Conservation (phyloP, 2,888 invertebrate species). For the Tachystola acroxantha region DNA sequence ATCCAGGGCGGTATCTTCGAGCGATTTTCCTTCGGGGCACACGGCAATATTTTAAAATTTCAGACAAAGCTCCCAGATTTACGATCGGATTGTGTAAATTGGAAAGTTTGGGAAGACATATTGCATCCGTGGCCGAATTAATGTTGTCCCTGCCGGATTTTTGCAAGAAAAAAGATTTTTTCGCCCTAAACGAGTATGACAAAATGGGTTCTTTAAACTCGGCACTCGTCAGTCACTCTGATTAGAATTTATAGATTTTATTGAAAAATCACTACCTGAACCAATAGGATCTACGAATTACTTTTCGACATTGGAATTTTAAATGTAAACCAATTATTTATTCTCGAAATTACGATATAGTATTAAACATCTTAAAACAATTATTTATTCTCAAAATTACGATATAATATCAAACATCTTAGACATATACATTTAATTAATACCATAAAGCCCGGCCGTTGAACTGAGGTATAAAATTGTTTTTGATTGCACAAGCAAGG, state of each 20-base stretch:
- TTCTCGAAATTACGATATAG: no score
- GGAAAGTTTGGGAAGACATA: conserved; percentile 57
- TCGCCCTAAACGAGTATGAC: conserved; percentile 14
- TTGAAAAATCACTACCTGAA: no score
- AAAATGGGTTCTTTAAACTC: conserved; percentile 7
- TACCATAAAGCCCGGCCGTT: neutral
- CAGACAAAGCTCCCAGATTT: conserved; percentile 58
- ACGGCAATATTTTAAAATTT: conserved; percentile 56
- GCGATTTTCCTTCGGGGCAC: conserved; percentile 26
- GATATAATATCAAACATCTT: no score
- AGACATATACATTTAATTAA: no score
- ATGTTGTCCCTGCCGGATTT: conserved; percentile 22
- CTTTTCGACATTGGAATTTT: no score
- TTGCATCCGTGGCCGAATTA: conserved; percentile 40
- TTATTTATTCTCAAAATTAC: no score
- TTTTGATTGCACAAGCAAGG: conserved; percentile 6
- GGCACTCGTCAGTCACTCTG: neutral
- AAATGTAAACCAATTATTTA: no score
- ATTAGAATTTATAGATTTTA: neutral
- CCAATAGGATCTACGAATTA: no score
- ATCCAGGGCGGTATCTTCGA: conserved; percentile 31
- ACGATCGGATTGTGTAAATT: conserved; percentile 62
- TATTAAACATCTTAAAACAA: no score
- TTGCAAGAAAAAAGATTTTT: conserved; percentile 11
- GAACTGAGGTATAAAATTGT: neutral